Evolutionary conservation across 2,797 vertebrate species (phyloP).

Genomic region (Streptopelia turtur): DNA sequence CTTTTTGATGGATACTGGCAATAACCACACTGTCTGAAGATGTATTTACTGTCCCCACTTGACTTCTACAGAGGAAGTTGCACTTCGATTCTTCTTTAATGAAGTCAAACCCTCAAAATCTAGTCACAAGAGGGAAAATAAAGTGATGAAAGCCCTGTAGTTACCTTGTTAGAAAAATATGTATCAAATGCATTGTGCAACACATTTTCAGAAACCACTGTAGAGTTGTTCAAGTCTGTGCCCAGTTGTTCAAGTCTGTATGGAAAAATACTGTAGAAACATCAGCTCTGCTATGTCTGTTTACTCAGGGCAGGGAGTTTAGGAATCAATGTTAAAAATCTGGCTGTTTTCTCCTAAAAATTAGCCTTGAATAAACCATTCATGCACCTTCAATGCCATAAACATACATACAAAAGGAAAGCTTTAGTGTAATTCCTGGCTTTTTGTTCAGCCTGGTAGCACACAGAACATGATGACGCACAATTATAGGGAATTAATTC

Average conservation of each 20-base stretch:
- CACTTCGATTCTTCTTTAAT: not conserved
- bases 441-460: conserved; percentile 23
- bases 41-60: not conserved
- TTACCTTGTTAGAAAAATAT: not conserved
- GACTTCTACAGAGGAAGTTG: not conserved
- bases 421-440: not conserved
- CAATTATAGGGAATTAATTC: conserved; percentile 40
- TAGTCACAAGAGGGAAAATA: not conserved
- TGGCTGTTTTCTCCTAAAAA: not conserved
- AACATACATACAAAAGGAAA: not conserved
- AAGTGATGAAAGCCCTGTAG: not conserved
- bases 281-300: not conserved
- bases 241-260: not conserved
- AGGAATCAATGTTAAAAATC: not conserved
- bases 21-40: not conserved
- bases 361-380: not conserved
- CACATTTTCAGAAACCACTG: not conserved
- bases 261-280: not conserved
- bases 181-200: not conserved
- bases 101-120: not conserved
- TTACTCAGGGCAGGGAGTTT: not conserved
- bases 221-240: not conserved
- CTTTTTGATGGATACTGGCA: not conserved
- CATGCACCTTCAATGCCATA: not conserved
- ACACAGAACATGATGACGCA: not conserved